Base-by-base conservation (phyloP, 2,888 invertebrate species). In the Torymus texanus region DNA sequence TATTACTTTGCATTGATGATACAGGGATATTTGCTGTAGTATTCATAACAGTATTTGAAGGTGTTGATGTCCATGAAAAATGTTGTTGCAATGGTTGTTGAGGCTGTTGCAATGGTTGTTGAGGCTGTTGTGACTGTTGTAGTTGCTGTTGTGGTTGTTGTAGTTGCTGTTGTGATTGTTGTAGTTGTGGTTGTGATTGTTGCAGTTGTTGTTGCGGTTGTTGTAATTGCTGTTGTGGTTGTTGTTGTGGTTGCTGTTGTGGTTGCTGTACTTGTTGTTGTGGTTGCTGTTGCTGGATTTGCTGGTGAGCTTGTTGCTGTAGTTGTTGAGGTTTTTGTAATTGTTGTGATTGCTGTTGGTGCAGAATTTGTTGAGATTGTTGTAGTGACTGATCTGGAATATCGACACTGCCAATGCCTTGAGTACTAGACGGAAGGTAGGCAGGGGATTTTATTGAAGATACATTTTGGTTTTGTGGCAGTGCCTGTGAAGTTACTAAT, bases 391-490 rank as follows among this genome's bases (percentile, higher is more conserved):
- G 79, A 51, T 80, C 82, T 53, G 66, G 10, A 66, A 71, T 24
- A 61, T 77, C 71, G 80, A 72, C 78, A 83, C 74, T 84, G 2
- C 76, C 66, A 2, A 79, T 82, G 82, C 77, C 84, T 63, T 84
- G 83, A 14, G 84, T 79, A 59, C 68, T 84, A 1, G 85, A 61
- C 4, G 86, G 55, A 78, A 84, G 84, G 84, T 86, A 84, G 72
- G 84, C 80, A 76, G 86, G 82, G 70, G 85, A 79, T 61, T 86
- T 78, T 63, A 84, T 84, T 80, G 86, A 79, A 79, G 83, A 85
- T 71, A 83, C 85, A 55, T 83, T 85, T 81, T 87, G 86, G 53
- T 83, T 86, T 61, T 85, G 85, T 14, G 83, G 68, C 12, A 81
- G 75, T 14, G 79, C 63, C 41, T 83, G 79, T 1, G 79, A 66